These are phyloP conservation scores for Sander vitreus DNA, from an alignment of 2,113 vertebrate species.

Conservation along the genomic window DNA sequence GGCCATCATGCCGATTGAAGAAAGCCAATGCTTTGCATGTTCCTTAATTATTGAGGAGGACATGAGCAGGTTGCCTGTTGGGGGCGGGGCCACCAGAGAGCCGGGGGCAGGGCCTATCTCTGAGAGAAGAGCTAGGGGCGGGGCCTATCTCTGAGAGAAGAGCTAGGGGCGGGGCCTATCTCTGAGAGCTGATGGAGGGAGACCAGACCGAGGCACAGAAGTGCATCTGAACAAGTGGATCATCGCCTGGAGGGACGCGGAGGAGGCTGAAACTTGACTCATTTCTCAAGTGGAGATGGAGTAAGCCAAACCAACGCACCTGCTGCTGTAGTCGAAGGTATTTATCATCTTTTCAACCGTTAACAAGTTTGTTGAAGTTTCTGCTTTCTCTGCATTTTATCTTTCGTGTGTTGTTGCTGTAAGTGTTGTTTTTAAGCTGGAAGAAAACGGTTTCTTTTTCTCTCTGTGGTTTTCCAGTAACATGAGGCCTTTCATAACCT, in stretches of 20 bases:
- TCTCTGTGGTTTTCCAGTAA: background rate
- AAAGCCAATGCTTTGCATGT: slow-evolving; percentile 49
- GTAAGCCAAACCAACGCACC: slow-evolving; percentile 21
- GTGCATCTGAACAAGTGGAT: slow-evolving; percentile 50
- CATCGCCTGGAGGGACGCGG: slow-evolving; percentile 34
- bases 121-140: too few relatives aligned
- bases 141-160: too few relatives aligned
- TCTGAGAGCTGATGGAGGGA: slow-evolving; percentile 53
- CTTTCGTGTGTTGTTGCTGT: background rate
- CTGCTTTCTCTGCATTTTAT: background rate
- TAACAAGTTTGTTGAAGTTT: background rate
- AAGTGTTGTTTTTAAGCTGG: background rate
- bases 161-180: slow-evolving; percentile 59
- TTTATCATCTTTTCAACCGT: slow-evolving; percentile 20
- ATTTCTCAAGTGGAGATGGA: slow-evolving; percentile 57
- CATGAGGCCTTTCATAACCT: background rate
- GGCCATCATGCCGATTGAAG: slow-evolving; percentile 56
- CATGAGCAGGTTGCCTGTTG: slow-evolving; percentile 37
- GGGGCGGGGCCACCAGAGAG: slow-evolving; percentile 49
- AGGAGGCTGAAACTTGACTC: slow-evolving; percentile 26
- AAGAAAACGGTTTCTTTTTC: background rate
- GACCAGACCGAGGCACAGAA: background rate
- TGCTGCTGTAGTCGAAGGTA: slow-evolving; percentile 56
- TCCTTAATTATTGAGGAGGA: slow-evolving; percentile 71
- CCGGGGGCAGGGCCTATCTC: background rate